phyloP scores from a whole-genome alignment of 2,113 vertebrate species.

The Malurus elegans region DNA sequence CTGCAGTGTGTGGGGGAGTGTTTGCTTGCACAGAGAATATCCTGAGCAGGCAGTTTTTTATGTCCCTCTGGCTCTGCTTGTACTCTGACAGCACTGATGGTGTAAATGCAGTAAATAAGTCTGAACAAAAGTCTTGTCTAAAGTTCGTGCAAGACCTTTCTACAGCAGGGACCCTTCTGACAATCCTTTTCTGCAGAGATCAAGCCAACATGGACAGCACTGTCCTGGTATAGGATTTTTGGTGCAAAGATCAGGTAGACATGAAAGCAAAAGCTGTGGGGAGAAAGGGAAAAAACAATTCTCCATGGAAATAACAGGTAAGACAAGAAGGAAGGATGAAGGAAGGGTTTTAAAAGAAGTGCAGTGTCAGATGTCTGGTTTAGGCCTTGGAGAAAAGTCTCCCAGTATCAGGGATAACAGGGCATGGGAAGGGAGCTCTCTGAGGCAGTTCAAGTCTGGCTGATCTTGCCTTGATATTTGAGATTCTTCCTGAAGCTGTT shows the following conservation, averaged over 20 bases:
- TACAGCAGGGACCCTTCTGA: not conserved
- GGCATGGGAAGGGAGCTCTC: not conserved
- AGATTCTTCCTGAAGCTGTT: not conserved
- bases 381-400: not conserved
- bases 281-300: not conserved
- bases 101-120: not conserved
- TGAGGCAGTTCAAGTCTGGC: not conserved
- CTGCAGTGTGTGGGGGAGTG: not conserved
- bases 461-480: not conserved
- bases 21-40: not conserved
- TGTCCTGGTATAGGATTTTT: not conserved
- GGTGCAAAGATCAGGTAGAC: not conserved
- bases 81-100: not conserved
- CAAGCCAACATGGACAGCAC: not conserved
- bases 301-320: accelerated
- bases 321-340: not conserved
- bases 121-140: not conserved
- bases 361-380: not conserved
- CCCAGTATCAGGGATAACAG: not conserved
- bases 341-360: not conserved
- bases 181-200: not conserved
- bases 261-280: not conserved
- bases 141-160: not conserved
- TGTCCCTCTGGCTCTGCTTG: not conserved
- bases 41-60: not conserved